Base-by-base conservation (phyloP, 2,888 invertebrate genomes). In the Crioceris asparagi region DNA sequence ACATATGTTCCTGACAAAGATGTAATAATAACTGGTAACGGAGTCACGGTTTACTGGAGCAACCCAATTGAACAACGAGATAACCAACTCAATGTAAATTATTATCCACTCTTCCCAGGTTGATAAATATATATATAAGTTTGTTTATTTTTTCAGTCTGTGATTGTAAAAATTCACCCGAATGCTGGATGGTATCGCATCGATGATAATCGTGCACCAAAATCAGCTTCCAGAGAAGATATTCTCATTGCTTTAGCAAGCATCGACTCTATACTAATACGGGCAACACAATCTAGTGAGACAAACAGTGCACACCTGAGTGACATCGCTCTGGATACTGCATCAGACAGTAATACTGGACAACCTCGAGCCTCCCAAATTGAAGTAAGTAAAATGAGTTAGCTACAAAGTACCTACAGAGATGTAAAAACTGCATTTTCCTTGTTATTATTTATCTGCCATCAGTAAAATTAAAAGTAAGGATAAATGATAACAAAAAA, bases 251-350 rank as follows among this genome's bases (percentile, higher is more conserved):
- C 86, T 0, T 67, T 98, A 6, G 77, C 86, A 17, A 83, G 85
- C 52, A 64, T 98, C 8, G 81, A 87, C 51, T 74, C 81, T 8
- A 81, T 92, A 42, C 67, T 90, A 6, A 80, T 96, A 17, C 74
- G 90, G 35, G 93, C 92, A 2, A 81, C 87, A 1, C 74, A 75
- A 30, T 72, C 75, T 0, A 67, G 71, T 34, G 73, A 83, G 44
- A 75, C 77, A 40, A 67, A 71, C 1, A 73, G 78, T 1, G 66
- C 72, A 2, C 75, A 76, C 32, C 76, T 97, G 29, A 79, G 85
- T 40, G 88, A 92, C 56, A 82, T 97, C 1, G 76, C 79, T 15
- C 72, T 96, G 62, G 93, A 94, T 50, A 83, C 85, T 2, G 87
- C 91, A 1, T 77, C 79, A 0, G 74, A 74, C 32, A 57, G 55